phyloP scores from a whole-genome alignment of 2,113 vertebrate species.

The Odontophorus gujanensis region DNA sequence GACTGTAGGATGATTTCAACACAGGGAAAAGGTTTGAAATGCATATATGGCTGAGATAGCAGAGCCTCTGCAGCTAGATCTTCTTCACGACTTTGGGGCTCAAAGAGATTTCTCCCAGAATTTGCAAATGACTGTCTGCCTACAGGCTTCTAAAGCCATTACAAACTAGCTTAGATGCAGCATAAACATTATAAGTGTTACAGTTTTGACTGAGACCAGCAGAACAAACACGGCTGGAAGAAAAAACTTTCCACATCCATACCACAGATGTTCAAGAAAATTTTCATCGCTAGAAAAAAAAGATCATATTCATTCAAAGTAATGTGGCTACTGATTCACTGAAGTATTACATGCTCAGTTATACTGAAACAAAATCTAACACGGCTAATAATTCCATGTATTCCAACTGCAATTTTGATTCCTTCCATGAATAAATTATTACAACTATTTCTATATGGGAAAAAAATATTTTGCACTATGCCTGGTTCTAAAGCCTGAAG shows the following conservation, averaged over 20 bases:
- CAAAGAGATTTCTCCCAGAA: not conserved
- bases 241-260: not conserved
- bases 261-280: not conserved
- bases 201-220: not conserved
- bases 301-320: not conserved
- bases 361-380: not conserved
- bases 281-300: not conserved
- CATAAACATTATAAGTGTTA: not conserved
- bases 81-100: not conserved
- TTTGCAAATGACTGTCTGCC: not conserved
- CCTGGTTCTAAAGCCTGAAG: slow-evolving; percentile 9
- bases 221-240: not conserved
- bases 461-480: slow-evolving; percentile 14
- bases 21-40: not conserved
- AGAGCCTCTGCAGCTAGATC: not conserved
- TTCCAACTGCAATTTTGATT: not conserved
- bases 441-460: slow-evolving; percentile 14
- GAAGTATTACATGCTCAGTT: not conserved
- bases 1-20: not conserved
- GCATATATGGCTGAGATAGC: not conserved
- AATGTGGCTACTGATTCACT: not conserved
- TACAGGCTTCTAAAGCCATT: not conserved
- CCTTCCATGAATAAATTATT: slow-evolving; percentile 37
- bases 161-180: not conserved
- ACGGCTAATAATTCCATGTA: not conserved